Percentiles rank a stretch among this genome's conserved stretches.
phyloP scores from a whole-genome alignment of 2,888 invertebrate species.

The Nymphalis urticae region DNA sequence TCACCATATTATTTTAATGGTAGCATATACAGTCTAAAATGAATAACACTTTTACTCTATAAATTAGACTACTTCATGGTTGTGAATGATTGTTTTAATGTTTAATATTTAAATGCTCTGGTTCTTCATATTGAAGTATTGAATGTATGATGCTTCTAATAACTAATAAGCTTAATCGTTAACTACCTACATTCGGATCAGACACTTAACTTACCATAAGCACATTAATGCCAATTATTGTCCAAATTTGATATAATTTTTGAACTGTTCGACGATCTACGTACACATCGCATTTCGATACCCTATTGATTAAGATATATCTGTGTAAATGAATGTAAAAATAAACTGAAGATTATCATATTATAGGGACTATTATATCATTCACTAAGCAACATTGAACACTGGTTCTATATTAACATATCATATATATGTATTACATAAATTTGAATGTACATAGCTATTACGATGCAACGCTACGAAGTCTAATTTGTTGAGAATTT shows the following conservation, averaged over 20 bases:
- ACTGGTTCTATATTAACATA: conserved; percentile 18
- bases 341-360: conserved; percentile 14
- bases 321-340: conserved; percentile 37
- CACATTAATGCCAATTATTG: conserved; percentile 68
- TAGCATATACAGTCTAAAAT: conserved; percentile 38
- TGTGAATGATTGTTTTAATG: conserved; percentile 65
- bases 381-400: conserved; percentile 10
- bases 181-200: conserved; percentile 67
- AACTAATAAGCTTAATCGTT: conserved; percentile 71
- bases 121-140: conserved; percentile 60
- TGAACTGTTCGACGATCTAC: conserved; percentile 55
- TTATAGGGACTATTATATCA: conserved; percentile 15
- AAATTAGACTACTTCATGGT: conserved; percentile 38
- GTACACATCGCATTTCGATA: conserved; percentile 62
- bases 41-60: conserved; percentile 34
- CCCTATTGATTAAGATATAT: conserved; percentile 53
- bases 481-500: conserved; percentile 34
- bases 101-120: conserved; percentile 58
- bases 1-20: conserved; percentile 25
- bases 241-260: conserved; percentile 61
- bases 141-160: conserved; percentile 73
- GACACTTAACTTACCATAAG: conserved; percentile 76
- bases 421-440: conserved; percentile 41
- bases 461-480: conserved; percentile 40
- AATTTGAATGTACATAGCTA: conserved; percentile 40